These are phyloP conservation scores for Parus major DNA, from an alignment of 2,113 vertebrate species.

Conservation along the genomic window DNA sequence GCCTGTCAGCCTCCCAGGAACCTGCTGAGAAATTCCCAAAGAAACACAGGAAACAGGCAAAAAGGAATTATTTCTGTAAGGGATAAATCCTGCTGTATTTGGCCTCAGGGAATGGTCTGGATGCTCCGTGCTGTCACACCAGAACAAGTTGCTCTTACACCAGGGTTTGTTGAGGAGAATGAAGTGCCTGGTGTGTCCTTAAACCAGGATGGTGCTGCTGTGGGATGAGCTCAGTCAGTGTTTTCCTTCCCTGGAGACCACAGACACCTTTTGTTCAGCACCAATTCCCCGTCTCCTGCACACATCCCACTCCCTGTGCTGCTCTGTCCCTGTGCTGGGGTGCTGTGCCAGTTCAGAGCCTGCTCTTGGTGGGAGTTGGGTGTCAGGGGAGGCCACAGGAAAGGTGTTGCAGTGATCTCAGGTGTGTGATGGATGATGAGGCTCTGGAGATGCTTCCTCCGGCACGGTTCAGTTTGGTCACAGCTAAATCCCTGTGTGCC, in stretches of 20 bases:
- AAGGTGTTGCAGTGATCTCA: background rate
- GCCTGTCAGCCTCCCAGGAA: background rate
- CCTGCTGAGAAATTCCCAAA: background rate
- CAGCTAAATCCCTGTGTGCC: background rate
- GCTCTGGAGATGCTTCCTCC: background rate
- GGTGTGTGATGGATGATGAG: background rate
- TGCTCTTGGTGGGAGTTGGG: background rate
- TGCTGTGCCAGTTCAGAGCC: background rate
- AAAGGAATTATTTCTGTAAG: background rate
- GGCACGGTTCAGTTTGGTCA: background rate
- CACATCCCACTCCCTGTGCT: background rate
- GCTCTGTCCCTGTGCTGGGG: background rate
- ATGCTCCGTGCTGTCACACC: background rate
- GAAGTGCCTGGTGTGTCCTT: background rate
- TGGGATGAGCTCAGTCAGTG: background rate
- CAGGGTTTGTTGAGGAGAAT: background rate
- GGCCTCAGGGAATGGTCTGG: background rate
- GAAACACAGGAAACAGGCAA: background rate
- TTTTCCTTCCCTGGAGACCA: background rate
- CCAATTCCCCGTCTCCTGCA: background rate
- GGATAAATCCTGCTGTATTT: background rate
- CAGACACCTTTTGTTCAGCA: background rate
- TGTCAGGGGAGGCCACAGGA: background rate
- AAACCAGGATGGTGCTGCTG: background rate
- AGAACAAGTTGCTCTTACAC: background rate